Evolutionary conservation across 2,113 vertebrate genomes (phyloP), one percentile per base, ranked within the genome.

Genomic region (Prunella fulvescens): DNA sequence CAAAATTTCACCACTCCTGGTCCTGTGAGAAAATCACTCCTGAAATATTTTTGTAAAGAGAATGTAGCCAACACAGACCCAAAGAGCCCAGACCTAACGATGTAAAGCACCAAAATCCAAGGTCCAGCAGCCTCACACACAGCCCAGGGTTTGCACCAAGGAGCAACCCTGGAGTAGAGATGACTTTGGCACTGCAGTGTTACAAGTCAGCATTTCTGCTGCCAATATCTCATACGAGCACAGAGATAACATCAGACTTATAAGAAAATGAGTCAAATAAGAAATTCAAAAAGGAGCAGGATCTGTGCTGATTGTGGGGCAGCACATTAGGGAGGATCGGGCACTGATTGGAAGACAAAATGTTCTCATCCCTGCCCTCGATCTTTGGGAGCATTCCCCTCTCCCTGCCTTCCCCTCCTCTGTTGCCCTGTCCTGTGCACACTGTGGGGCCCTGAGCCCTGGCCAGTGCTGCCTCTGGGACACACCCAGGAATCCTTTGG

Each of bases 171-270:
- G 56, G 72, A 64, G 48, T 4, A 90, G 80, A 62, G 69, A 58
- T 42, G 0, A 18, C 39, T 91, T 81, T 69, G 93, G 87, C 92
- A 31, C 19, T 70, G 50, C 54, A 64, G 48, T 29, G 83, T 37
- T 78, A 53, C 65, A 88, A 84, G 56, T 96, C 94, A 95, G 92
- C 76, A 47, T 37, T 95, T 92, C 80, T 90, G 40, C 72, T 88
- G 93, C 93, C 92, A 90, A 4, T 48, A 35, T 24, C 80, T 95
- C 80, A 8, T 29, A 51, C 1, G 16, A 65, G 54, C 61, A 85
- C n/a, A 56, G 69, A 96, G 94, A 95, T 95, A 93, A 73, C 85
- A 96, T 95, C 95, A 66, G 40, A 19, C 31, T 94, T 71, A 83
- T 72, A 74, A 90, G 95, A 90, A 92, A 94, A 83, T n/a, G 67